Evolutionary conservation across 2,113 vertebrate species (phyloP), one percentile per base, ranked within the genome.

Genomic region (Ranitomeya imitator): DNA sequence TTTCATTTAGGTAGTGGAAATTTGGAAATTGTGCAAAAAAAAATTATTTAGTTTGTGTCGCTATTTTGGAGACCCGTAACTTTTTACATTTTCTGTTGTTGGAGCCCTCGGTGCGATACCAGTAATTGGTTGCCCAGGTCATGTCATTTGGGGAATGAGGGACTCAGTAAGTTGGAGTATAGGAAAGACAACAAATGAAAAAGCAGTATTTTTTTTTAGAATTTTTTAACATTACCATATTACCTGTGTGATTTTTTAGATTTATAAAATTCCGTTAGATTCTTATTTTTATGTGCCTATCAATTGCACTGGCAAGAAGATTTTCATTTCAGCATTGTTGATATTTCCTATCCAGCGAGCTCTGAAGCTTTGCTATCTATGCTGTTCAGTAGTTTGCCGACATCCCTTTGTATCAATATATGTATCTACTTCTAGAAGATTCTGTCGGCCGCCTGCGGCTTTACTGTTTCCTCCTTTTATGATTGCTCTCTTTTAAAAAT

Each of bases 391-490:
- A 82, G 59, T 61, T 61, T 63, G 45, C 19, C 12, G 23, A 1
- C 26, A 82, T 82, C 80, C n/a, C 21, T 63, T 51, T 65, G 59
- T 83, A 19, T 65, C 63, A 51, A 63, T 82, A 63, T 82, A 59
- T 82, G 18, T 45, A 26, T 82, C 57, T 83, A 65, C 61, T 67
- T 67, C 61, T 16, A 83, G 60, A 83, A 45, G 81, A 52, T n/a
- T 83, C 6, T 67, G 31, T 52, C 6, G 19, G 3, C 71, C n/a
- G 15, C 71, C 21, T 55, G 76, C 76, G 54, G 76, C 61, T 85
- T 57, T 37, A 4, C 16, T 57, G 45, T 63, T 85, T 57, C 15
- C 69, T 45, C 51, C 21, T 65, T 45, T 63, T 51, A 63, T 86
- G 52, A 78, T 79, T 86, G 57, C 37, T 78, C 18, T 79, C 11